These are phyloP conservation scores for Tipula vernalis DNA, from an alignment of 2,888 invertebrate species.

Conservation along the genomic window DNA sequence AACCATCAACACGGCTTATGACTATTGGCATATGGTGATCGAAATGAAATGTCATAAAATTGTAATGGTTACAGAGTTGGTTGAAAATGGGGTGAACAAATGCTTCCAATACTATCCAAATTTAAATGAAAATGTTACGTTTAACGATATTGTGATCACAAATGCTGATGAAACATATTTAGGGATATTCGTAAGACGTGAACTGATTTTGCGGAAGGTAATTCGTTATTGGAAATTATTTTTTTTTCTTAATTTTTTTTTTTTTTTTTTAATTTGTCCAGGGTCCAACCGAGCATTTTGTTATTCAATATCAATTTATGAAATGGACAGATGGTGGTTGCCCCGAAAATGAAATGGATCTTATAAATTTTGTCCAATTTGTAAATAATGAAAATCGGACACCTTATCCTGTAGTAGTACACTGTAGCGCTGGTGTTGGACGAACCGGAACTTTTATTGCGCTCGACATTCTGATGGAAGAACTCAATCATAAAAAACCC, in stretches of 20 bases:
- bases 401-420: background rate
- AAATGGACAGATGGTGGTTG: background rate
- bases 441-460: background rate
- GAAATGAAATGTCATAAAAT: background rate
- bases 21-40: background rate
- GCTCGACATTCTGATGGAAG: background rate
- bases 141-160: background rate
- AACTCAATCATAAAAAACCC: background rate
- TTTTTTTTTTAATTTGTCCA: background rate
- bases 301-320: background rate
- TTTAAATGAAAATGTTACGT: background rate
- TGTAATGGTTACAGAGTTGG: background rate
- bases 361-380: background rate
- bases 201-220: background rate
- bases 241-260: too few relatives aligned
- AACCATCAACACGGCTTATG: background rate
- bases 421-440: background rate
- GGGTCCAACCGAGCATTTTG: conserved; percentile 24
- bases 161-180: background rate
- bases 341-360: background rate
- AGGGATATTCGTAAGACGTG: background rate
- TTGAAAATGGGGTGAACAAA: background rate
- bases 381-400: conserved; percentile 15
- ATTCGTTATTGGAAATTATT: background rate
- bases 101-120: background rate